Conservation (phyloP, 2,113 vertebrate genomes). For the Salvelinus fontinalis region DNA sequence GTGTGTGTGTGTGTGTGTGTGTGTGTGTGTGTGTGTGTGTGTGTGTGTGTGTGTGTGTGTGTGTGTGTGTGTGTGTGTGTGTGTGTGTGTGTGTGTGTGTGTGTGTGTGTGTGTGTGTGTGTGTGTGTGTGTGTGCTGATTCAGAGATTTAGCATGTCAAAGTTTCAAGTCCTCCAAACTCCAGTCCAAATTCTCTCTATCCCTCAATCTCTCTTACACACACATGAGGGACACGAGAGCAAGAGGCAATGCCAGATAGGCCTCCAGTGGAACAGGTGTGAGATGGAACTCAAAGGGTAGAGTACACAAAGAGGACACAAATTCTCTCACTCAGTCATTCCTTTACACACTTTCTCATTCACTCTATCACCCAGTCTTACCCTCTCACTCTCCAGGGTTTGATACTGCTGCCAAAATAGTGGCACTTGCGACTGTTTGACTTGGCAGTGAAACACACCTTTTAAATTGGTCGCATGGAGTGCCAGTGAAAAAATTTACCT, state of each 20-base stretch:
- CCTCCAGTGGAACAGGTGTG: no score
- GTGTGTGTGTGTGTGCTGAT: background rate
- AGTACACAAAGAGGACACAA: no score
- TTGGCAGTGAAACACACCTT: no score
- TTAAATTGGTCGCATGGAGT: no score
- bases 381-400: background rate
- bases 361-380: background rate
- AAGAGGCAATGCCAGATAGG: no score
- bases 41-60: background rate
- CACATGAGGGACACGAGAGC: no score
- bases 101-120: background rate
- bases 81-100: background rate
- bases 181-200: background rate
- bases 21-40: background rate
- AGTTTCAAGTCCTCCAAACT: background rate
- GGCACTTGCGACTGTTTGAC: no score
- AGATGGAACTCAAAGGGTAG: no score
- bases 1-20: constrained; percentile 5
- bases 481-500: no score
- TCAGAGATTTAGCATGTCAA: constrained; percentile 11
- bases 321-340: no score
- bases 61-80: background rate
- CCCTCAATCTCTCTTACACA: background rate
- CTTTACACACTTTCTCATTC: no score
- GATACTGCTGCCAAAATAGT: no score